phyloP scores from a whole-genome alignment of 1,140 invertebrate species.

The Drosophila takahashii region DNA sequence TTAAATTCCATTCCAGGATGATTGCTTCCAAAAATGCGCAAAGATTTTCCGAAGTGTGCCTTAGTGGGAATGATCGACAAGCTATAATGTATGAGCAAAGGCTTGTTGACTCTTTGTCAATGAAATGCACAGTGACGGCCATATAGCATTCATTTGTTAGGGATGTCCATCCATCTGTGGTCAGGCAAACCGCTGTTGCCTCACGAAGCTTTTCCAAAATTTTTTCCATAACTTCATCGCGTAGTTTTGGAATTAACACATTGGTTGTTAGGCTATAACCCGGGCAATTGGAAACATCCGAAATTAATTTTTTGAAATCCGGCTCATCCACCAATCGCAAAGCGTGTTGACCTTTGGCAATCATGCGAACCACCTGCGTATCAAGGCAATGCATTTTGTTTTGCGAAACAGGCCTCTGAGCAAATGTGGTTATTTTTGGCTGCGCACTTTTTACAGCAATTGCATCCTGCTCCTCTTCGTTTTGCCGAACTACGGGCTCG shows the following conservation, averaged over 20 bases:
- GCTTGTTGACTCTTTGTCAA: neutral
- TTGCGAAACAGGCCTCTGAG: slow-evolving; percentile 1
- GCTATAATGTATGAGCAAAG: neutral
- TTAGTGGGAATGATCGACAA: neutral
- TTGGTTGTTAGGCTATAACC: slow-evolving; percentile 6
- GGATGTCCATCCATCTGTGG: no score
- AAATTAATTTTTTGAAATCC: slow-evolving; percentile 4
- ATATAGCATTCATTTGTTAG: slow-evolving; percentile 5
- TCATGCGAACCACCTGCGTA: slow-evolving; percentile 3
- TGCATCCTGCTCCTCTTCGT: no score
- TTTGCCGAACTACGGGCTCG: no score
- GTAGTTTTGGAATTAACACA: neutral
- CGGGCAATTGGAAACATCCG: slow-evolving; percentile 1
- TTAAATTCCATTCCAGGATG: neutral
- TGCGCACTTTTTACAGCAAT: neutral
- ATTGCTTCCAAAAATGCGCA: neutral
- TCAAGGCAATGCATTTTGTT: slow-evolving; percentile 1
- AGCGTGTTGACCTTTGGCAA: slow-evolving; percentile 10
- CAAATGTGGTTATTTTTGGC: slow-evolving; percentile 1
- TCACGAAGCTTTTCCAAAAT: slow-evolving; percentile 3
- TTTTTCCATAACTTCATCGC: neutral
- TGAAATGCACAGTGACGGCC: slow-evolving; percentile 8
- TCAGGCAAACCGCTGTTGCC: neutral
- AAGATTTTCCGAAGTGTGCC: no score
- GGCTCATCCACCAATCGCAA: slow-evolving; percentile 6